phyloP scores from a whole-genome alignment of 1,140 invertebrate species.

The Anastrepha ludens region DNA sequence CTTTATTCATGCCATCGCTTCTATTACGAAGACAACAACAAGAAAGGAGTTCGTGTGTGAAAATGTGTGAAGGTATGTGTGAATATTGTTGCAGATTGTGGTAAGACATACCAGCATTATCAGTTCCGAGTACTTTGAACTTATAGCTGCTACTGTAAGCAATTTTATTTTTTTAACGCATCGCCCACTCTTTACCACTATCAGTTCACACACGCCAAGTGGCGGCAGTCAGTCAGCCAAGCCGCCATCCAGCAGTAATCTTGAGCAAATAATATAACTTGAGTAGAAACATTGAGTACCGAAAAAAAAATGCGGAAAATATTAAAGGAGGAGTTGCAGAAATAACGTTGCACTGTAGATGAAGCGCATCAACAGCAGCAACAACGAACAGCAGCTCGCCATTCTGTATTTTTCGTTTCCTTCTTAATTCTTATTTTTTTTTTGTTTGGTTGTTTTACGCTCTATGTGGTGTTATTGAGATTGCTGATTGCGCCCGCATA shows the following conservation, averaged over 20 bases:
- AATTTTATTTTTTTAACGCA: neutral
- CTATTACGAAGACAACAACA: neutral
- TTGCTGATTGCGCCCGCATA: slow-evolving; percentile 15
- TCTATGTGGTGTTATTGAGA: neutral
- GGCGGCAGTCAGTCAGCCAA: neutral
- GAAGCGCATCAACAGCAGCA: neutral
- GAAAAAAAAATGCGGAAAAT: neutral
- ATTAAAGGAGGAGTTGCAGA: neutral
- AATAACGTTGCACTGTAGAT: neutral
- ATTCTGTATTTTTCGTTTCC: neutral
- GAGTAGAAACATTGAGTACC: neutral
- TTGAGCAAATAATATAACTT: neutral
- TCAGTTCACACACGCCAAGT: neutral
- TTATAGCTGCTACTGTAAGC: neutral
- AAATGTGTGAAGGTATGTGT: neutral
- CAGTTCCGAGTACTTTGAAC: slow-evolving; percentile 35
- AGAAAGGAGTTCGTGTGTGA: neutral
- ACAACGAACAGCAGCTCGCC: neutral
- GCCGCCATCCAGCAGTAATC: neutral
- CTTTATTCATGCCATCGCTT: neutral
- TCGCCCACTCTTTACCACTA: slow-evolving; percentile 7
- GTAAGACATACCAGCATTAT: slow-evolving; percentile 11
- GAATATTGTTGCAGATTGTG: neutral
- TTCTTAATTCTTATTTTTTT: neutral
- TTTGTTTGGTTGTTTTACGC: neutral